Evolutionary conservation across 2,888 invertebrate genomes (phyloP), one percentile per base, ranked within the genome.

Genomic region (Dryocosmus kuriphilus): DNA sequence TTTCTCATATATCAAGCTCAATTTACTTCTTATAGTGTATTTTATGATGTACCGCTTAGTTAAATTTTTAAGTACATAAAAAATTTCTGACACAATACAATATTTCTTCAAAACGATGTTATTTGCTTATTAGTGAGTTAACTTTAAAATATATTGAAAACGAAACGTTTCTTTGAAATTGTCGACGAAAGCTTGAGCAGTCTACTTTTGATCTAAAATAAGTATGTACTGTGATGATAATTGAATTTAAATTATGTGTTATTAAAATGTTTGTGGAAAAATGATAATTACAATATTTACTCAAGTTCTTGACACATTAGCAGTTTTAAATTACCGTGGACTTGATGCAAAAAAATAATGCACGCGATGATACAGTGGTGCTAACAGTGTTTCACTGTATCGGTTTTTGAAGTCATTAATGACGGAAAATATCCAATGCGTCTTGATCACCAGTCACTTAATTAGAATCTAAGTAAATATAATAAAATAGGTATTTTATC

Each of bases 121-220:
- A 11, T 63, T 35, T 63, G 30, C n/a, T n/a, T n/a, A 32, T 63
- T 35, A 63, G 8, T 32, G 11, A n/a, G 1, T 32, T 63, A 62
- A 8, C 32, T n/a, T 63, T 22, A n/a, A 9, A 63, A n/a, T 63
- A 35, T 35, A 35, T 63, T 63, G n/a, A 35, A n/a, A 35, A 35
- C n/a, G 63, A 63, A 63, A 63, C 4, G 35, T 63, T 63, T n/a
- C 30, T 63, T 63, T 63, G n/a, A 63, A 63, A 35, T 63, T 63
- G 63, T 63, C 46, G 46, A 41, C 38, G 41, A 65, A 67, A 24
- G 27, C 51, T 71, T 51, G 46, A 51, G 24, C 51, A 63, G 63
- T 19, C 46, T 71, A 51, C 87, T 86, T 85, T 85, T 63, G 77
- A 65, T 83, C 80, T 84, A 81, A 86, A 84, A 86, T 87, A 84